phyloP scores from a whole-genome alignment of 2,888 invertebrate species.

The Microctonus brassicae region DNA sequence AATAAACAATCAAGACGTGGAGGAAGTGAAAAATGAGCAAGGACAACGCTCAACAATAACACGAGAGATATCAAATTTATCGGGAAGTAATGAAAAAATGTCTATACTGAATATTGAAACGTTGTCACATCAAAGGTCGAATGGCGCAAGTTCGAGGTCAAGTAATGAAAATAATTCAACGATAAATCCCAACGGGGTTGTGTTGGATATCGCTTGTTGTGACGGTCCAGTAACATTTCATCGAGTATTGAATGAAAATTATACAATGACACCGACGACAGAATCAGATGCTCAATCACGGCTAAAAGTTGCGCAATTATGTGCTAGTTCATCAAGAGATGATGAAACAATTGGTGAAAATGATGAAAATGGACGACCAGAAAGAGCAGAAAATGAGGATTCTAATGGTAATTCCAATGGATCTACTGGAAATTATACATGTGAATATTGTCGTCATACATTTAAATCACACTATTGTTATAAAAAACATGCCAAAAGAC shows the following conservation, averaged over 20 bases:
- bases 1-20: constrained; percentile 14
- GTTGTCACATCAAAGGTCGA: constrained; percentile 26
- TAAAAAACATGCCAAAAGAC: constrained; percentile 80
- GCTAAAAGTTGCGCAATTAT: constrained; percentile 21
- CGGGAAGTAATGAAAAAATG: constrained; percentile 3
- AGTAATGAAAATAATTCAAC: constrained; percentile 49
- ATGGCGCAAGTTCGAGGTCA: constrained; percentile 35
- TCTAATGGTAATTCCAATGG: constrained; percentile 61
- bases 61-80: background rate
- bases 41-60: constrained; percentile 19
- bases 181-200: constrained; percentile 70
- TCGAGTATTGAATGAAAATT: constrained; percentile 86
- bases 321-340: constrained; percentile 34
- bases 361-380: constrained; percentile 62
- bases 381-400: constrained; percentile 21
- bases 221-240: constrained; percentile 92
- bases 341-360: constrained; percentile 49
- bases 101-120: constrained; percentile 26
- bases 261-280: constrained; percentile 63
- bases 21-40: constrained; percentile 15
- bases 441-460: constrained; percentile 82
- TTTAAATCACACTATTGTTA: constrained; percentile 90
- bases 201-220: constrained; percentile 90
- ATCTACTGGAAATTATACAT: constrained; percentile 72
- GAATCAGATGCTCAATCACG: constrained; percentile 49